Conservation (phyloP, 1,140 invertebrate species). For the Diorhabda sublineata region DNA sequence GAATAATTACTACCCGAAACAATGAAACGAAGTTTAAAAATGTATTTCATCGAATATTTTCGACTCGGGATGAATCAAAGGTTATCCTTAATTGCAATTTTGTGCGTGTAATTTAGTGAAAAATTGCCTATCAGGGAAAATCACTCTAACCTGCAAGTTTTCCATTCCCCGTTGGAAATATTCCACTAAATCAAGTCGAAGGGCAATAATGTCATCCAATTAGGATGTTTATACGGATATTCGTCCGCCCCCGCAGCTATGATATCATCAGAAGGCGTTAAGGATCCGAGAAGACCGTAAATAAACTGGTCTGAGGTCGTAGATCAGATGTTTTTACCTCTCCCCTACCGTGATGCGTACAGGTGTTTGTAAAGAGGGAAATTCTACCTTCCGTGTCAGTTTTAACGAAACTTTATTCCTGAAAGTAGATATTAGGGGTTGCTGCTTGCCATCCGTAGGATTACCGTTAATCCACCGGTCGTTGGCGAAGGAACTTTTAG, state of each 20-base stretch:
- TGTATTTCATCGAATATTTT: no score
- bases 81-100: no score
- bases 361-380: constrained; percentile 4
- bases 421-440: not conserved
- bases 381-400: constrained; percentile 6
- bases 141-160: no score
- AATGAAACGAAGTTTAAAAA: no score
- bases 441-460: no score
- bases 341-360: constrained; percentile 6
- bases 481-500: no score
- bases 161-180: not conserved
- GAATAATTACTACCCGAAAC: no score
- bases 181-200: constrained; percentile 8
- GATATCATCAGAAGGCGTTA: constrained; percentile 9
- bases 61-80: no score
- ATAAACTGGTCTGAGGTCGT: constrained; percentile 5
- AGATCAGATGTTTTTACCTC: constrained; percentile 3
- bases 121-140: no score
- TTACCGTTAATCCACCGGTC: no score
- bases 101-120: no score
- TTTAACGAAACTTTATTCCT: constrained; percentile 15
- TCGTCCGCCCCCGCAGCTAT: constrained; percentile 7
- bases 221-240: constrained; percentile 2
- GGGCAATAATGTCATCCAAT: constrained; percentile 15
- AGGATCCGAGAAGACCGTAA: not conserved